A percentile compares a stretch with the other conserved stretches of the same genome.
Conservation (phyloP, 2,113 vertebrate species). For the Galemys pyrenaicus region DNA sequence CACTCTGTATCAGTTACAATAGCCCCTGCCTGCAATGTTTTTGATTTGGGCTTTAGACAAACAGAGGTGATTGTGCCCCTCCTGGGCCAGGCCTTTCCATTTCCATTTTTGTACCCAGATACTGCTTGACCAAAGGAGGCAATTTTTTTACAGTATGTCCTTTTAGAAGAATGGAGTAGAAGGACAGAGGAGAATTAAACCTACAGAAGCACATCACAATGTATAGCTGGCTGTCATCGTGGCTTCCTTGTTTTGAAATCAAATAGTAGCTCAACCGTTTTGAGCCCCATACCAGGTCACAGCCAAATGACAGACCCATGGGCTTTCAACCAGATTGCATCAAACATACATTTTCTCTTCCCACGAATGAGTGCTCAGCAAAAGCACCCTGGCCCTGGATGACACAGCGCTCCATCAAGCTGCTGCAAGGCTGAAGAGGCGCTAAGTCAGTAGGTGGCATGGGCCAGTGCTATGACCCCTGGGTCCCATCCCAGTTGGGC, state of each 20-base stretch:
- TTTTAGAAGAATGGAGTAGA: slow-evolving; percentile 71
- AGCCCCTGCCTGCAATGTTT: slow-evolving; percentile 53
- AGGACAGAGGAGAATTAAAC: slow-evolving; percentile 57
- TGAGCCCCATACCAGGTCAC: not conserved
- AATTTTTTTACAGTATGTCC: slow-evolving; percentile 62
- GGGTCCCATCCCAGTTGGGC: not conserved
- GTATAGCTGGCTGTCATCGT: not conserved
- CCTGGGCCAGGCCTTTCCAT: slow-evolving; percentile 60
- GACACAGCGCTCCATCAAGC: not conserved
- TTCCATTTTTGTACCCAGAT: not conserved
- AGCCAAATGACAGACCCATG: not conserved
- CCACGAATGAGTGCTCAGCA: not conserved
- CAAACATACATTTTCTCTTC: not conserved
- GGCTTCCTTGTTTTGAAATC: slow-evolving; percentile 20
- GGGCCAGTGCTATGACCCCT: not conserved
- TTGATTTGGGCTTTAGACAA: not conserved
- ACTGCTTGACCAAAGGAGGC: slow-evolving; percentile 30
- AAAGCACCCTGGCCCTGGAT: not conserved
- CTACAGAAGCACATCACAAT: not conserved
- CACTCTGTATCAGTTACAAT: slow-evolving; percentile 49
- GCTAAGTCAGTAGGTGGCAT: not conserved
- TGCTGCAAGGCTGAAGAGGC: not conserved
- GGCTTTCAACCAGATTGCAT: not conserved
- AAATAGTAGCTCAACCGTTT: not conserved
- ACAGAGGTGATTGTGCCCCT: not conserved